Percentiles rank a stretch among this genome's conserved stretches.
These are phyloP conservation scores for Empidonax alnorum DNA, from an alignment of 2,113 vertebrate genomes.

Conservation along the genomic window DNA sequence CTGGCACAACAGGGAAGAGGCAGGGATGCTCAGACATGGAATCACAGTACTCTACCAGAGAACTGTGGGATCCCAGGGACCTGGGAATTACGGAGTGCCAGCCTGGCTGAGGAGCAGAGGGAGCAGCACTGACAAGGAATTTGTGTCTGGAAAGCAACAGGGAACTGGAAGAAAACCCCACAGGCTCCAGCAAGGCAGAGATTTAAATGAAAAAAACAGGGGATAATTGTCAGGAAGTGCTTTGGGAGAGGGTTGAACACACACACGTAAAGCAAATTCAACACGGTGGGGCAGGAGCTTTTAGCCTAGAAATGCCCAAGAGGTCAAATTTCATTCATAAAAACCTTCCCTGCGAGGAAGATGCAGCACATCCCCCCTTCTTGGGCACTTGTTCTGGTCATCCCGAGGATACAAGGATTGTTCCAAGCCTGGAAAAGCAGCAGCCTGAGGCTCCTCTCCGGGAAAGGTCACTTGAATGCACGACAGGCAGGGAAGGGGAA, in stretches of 20 bases:
- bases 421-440: background rate
- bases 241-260: background rate
- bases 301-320: background rate
- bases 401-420: background rate
- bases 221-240: background rate
- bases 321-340: background rate
- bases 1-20: background rate
- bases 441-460: background rate
- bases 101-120: background rate
- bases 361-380: background rate
- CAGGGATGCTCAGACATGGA: background rate
- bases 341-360: background rate
- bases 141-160: rapidly evolving
- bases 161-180: background rate
- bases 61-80: background rate
- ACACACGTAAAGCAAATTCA: background rate
- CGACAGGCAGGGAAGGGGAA: background rate
- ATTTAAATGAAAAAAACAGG: background rate
- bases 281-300: rapidly evolving
- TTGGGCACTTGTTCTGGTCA: background rate
- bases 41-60: too few relatives aligned
- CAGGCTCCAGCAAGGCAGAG: background rate
- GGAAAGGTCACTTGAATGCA: background rate
- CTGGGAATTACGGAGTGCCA: too few relatives aligned
- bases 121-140: background rate